Conservation (phyloP, 2,113 vertebrate species). For the Echinops telfairi region DNA sequence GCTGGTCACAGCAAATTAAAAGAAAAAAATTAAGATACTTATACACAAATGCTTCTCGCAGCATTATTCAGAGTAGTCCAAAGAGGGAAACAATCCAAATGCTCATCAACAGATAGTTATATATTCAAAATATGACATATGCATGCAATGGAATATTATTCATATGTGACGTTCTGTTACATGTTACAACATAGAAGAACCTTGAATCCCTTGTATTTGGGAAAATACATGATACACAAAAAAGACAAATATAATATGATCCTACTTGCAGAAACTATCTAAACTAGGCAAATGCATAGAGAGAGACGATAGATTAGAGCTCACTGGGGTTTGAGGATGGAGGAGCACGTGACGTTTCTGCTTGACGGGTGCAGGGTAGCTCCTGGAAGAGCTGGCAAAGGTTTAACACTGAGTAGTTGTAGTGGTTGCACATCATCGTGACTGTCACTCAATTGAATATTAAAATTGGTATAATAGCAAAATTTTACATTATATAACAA, state of each 20-base stretch:
- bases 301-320: not conserved
- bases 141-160: not conserved
- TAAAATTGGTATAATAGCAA: not conserved
- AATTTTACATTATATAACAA: not conserved
- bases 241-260: not conserved
- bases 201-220: not conserved
- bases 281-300: not conserved
- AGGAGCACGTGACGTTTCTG: not conserved
- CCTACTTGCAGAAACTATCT: not conserved
- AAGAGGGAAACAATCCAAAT: not conserved
- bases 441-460: not conserved
- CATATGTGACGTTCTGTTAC: not conserved
- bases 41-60: not conserved
- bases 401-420: not conserved
- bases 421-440: not conserved
- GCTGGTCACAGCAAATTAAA: not conserved
- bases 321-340: not conserved
- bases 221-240: not conserved
- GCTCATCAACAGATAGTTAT: not conserved
- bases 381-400: not conserved
- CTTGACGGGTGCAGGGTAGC: not conserved
- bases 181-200: not conserved
- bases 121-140: not conserved
- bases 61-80: not conserved
- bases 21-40: not conserved